These are phyloP conservation scores for Apodemia arnacis DNA, from an alignment of 2,888 invertebrate species.

Conservation along the genomic window DNA sequence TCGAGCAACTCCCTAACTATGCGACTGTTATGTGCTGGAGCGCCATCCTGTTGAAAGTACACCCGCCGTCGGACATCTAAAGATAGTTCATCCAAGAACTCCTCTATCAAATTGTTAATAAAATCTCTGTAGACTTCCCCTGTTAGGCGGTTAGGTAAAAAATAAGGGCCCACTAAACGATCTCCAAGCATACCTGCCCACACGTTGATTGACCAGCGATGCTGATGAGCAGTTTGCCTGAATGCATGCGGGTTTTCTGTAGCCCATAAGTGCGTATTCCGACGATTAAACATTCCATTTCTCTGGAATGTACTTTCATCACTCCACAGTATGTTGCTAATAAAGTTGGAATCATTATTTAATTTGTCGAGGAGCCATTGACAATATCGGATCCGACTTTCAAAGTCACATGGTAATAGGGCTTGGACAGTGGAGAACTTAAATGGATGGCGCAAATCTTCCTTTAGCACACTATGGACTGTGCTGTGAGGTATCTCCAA, in stretches of 20 bases:
- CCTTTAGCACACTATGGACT: not conserved
- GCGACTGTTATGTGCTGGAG: not conserved
- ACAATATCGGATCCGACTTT: not conserved
- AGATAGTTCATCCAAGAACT: too few relatives aligned
- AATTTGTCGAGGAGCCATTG: not conserved
- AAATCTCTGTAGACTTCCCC: not conserved
- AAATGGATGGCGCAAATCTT: not conserved
- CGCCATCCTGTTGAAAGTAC: too few relatives aligned
- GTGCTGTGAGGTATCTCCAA: not conserved
- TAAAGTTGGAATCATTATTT: not conserved
- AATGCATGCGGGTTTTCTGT: not conserved
- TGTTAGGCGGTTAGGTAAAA: not conserved
- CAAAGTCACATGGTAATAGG: not conserved
- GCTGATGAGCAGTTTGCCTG: not conserved
- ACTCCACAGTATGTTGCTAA: not conserved
- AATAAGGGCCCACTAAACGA: not conserved
- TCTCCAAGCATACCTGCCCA: not conserved
- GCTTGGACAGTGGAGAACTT: not conserved
- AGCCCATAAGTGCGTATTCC: not conserved
- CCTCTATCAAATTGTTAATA: too few relatives aligned
- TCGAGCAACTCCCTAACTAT: not conserved
- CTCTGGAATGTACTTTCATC: not conserved
- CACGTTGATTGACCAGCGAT: not conserved
- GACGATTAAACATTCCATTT: not conserved
- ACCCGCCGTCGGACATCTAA: too few relatives aligned